Evolutionary conservation across 2,888 invertebrate species (phyloP).

Genomic region (Dryobota labecula): DNA sequence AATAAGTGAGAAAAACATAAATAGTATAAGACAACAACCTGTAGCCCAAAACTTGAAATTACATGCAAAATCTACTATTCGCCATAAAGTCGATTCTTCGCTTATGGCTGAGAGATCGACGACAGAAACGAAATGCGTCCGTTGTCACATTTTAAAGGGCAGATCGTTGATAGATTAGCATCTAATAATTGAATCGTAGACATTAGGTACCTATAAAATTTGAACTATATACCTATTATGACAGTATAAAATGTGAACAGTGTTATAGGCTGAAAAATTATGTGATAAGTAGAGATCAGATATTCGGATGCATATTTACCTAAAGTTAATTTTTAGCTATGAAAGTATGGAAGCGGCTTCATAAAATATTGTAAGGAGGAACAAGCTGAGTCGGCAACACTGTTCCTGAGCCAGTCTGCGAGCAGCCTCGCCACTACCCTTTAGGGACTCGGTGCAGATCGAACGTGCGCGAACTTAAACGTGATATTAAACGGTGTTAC

Average conservation of each 20-base stretch:
- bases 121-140: constrained; percentile 71
- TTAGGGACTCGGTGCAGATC: too few species aligned
- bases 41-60: constrained; percentile 70
- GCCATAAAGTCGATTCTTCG: constrained; percentile 74
- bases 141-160: constrained; percentile 71
- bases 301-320: too few species aligned
- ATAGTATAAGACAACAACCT: constrained; percentile 66
- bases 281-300: too few species aligned
- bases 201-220: constrained; percentile 46
- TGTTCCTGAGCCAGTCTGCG: too few species aligned
- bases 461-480: too few species aligned
- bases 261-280: too few species aligned
- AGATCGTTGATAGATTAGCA: constrained; percentile 66
- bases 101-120: constrained; percentile 71
- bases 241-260: not conserved
- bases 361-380: too few species aligned
- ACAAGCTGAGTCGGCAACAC: too few species aligned
- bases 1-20: not conserved
- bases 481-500: too few species aligned
- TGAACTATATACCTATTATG: not conserved
- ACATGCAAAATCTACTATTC: constrained; percentile 79
- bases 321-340: too few species aligned
- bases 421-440: too few species aligned
- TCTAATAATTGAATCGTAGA: constrained; percentile 60
- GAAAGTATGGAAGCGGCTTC: too few species aligned